phyloP scores from a whole-genome alignment of 2,888 invertebrate genomes.

The Aricia artaxerxes region DNA sequence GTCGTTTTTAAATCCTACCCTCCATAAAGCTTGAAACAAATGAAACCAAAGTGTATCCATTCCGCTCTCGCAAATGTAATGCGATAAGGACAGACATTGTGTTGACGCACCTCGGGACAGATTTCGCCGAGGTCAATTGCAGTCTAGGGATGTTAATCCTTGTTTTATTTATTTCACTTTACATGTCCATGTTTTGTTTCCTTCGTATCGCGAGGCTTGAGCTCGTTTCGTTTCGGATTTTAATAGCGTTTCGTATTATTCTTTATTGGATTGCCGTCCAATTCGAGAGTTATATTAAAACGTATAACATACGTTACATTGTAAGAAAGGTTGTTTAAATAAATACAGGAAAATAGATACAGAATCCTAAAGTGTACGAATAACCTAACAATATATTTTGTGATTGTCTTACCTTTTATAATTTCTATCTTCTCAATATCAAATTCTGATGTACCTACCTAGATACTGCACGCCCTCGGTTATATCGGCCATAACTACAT shows the following conservation, averaged over 20 bases:
- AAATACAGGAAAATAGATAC: too few relatives aligned
- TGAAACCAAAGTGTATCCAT: conserved; percentile 24
- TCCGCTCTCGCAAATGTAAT: conserved; percentile 27
- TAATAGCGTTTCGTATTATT: background rate
- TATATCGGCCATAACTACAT: too few relatives aligned
- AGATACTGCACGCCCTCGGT: too few relatives aligned
- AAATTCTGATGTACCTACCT: too few relatives aligned
- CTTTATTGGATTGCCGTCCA: background rate
- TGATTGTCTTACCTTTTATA: too few relatives aligned
- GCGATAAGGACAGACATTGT: conserved; percentile 29
- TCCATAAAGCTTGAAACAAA: conserved; percentile 27
- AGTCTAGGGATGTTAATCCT: conserved; percentile 29
- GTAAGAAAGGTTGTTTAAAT: too few relatives aligned
- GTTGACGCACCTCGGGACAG: conserved; percentile 27
- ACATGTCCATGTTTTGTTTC: conserved; percentile 14
- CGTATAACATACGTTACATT: too few relatives aligned
- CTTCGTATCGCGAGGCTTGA: background rate
- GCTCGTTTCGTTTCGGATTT: conserved; percentile 13
- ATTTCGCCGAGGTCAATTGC: conserved; percentile 26
- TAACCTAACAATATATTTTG: too few relatives aligned
- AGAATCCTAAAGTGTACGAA: too few relatives aligned
- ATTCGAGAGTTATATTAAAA: background rate
- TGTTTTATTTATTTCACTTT: conserved; percentile 31
- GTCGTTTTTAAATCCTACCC: conserved; percentile 26
- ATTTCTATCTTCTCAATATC: too few relatives aligned